phyloP scores from a whole-genome alignment of 1,140 invertebrate genomes.

The Ladona fulva region DNA sequence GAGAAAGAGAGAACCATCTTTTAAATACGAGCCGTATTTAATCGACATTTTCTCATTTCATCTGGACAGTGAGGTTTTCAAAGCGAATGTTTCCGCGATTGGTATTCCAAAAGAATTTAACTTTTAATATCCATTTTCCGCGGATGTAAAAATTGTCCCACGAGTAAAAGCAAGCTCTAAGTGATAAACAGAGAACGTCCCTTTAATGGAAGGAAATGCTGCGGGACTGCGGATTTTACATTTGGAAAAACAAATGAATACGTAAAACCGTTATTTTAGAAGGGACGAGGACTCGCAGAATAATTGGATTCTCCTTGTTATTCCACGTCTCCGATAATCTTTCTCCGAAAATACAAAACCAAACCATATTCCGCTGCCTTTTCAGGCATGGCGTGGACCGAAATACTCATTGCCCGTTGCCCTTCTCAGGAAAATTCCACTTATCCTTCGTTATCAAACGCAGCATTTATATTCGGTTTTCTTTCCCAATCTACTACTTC shows the following conservation, averaged over 20 bases:
- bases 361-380: background rate
- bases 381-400: background rate
- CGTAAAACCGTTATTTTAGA: background rate
- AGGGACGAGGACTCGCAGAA: background rate
- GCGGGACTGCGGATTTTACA: too few relatives aligned
- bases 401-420: background rate
- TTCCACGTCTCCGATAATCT: background rate
- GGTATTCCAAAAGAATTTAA: too few relatives aligned
- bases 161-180: too few relatives aligned
- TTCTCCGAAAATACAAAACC: background rate
- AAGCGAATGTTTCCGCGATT: too few relatives aligned
- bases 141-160: too few relatives aligned
- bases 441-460: background rate
- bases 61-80: too few relatives aligned
- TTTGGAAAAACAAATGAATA: background rate
- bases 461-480: background rate
- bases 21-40: too few relatives aligned
- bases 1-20: too few relatives aligned
- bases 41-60: too few relatives aligned
- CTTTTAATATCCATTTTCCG: too few relatives aligned
- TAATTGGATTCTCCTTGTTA: slow-evolving; percentile 7
- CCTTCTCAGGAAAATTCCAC: background rate
- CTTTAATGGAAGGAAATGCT: too few relatives aligned
- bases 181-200: too few relatives aligned
- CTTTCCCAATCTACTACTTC: background rate